phyloP scores from a whole-genome alignment of 2,888 invertebrate species.

The Diarsia brunnea region DNA sequence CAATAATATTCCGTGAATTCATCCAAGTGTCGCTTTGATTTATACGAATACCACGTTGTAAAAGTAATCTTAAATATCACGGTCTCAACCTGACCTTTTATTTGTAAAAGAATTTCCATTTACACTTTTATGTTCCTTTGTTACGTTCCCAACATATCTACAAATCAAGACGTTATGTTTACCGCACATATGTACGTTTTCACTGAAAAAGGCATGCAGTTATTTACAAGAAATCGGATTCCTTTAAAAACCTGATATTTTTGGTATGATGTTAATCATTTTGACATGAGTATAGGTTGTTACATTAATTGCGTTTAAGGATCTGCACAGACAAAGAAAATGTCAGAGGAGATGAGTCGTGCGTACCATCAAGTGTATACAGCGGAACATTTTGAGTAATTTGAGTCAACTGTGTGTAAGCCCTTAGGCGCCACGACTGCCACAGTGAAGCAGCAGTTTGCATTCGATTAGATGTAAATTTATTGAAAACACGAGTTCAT shows the following conservation, averaged over 20 bases:
- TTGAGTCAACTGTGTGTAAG: conserved; percentile 29
- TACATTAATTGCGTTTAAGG: conserved; percentile 31
- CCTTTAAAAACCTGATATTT: conserved; percentile 53
- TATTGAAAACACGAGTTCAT: conserved; percentile 63
- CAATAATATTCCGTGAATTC: conserved; percentile 52
- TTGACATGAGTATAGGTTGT: conserved; percentile 29
- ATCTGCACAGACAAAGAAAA: conserved; percentile 35
- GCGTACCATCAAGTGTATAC: background rate
- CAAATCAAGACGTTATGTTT: conserved; percentile 73
- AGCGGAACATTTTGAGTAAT: background rate
- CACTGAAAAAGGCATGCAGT: conserved; percentile 66
- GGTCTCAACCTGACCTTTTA: conserved; percentile 75
- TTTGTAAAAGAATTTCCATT: conserved; percentile 74
- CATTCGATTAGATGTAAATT: conserved; percentile 60
- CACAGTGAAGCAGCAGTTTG: conserved; percentile 43
- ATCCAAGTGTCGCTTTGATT: conserved; percentile 63
- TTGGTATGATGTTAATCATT: conserved; percentile 56
- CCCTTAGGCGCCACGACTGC: conserved; percentile 47
- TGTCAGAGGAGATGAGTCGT: background rate
- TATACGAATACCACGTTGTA: conserved; percentile 66
- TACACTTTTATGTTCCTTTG: conserved; percentile 75
- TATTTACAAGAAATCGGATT: conserved; percentile 64
- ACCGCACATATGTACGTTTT: conserved; percentile 62
- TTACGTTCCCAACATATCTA: conserved; percentile 66
- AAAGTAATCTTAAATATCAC: conserved; percentile 76